Evolutionary conservation across 1,140 invertebrate species (phyloP).

Genomic region (Papilio machaon): DNA sequence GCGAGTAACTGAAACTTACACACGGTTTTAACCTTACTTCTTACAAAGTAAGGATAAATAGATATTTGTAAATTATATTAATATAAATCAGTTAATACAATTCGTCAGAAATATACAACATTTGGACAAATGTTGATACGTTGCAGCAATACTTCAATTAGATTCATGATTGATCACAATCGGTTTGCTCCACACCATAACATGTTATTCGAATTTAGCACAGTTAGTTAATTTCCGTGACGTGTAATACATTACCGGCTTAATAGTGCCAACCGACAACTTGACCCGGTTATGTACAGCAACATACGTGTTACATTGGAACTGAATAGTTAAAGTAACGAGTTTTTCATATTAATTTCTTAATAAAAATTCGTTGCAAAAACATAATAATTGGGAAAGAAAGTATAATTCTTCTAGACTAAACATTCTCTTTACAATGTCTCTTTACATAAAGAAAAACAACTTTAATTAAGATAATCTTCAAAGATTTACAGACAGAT

Average conservation of each 20-base stretch:
- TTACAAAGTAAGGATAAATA: no score
- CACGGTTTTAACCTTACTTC: no score
- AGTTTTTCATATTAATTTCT: not conserved
- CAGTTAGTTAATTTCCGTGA: conserved; percentile 16
- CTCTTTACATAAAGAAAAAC: no score
- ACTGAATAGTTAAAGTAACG: not conserved
- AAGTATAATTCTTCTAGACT: not conserved
- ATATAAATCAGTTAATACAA: no score
- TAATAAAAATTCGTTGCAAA: not conserved
- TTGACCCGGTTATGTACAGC: conserved; percentile 7
- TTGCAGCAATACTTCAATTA: not conserved
- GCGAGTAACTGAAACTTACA: no score
- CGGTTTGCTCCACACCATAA: not conserved
- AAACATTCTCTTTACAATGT: no score
- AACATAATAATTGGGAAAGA: not conserved
- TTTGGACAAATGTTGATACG: not conserved
- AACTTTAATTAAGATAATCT: no score
- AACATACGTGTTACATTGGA: not conserved
- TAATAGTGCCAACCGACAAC: not conserved
- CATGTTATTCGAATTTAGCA: not conserved
- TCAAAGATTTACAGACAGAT: no score
- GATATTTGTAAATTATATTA: no score
- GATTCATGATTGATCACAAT: not conserved
- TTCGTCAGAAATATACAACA: not conserved
- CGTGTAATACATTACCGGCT: conserved; percentile 16